Evolutionary conservation across 2,113 vertebrate species (phyloP).

Genomic region (Bungarus multicinctus): DNA sequence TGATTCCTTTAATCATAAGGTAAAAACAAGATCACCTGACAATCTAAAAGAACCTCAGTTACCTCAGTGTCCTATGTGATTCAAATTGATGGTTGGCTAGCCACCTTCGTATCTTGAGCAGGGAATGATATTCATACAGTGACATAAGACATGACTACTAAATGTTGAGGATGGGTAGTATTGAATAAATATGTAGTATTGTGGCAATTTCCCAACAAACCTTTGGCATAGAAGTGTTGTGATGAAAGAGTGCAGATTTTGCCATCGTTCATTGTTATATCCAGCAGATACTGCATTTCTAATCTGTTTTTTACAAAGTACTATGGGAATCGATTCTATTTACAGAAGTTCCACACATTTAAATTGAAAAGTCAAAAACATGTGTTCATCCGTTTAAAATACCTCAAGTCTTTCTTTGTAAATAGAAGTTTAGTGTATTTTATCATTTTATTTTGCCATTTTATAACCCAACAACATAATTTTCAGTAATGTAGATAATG

Average conservation of each 20-base stretch:
- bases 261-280: not conserved
- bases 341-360: not conserved
- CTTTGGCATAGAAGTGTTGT: not conserved
- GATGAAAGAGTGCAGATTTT: not conserved
- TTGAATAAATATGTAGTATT: not conserved
- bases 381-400: not conserved
- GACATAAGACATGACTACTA: not conserved
- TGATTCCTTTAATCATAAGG: not conserved
- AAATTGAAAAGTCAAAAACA: not conserved
- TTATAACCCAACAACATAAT: not conserved
- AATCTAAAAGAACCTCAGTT: not conserved
- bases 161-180: not conserved
- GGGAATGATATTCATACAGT: not conserved
- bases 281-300: not conserved
- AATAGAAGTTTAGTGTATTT: not conserved
- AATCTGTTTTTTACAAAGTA: not conserved
- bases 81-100: not conserved
- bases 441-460: not conserved
- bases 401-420: not conserved
- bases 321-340: not conserved
- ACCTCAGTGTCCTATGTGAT: not conserved
- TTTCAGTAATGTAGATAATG: not conserved
- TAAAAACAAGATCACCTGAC: not conserved
- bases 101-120: not conserved
- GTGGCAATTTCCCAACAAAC: not conserved